Base-by-base conservation (phyloP, 1,140 invertebrate genomes). In the Oncopodura yosiiana region DNA sequence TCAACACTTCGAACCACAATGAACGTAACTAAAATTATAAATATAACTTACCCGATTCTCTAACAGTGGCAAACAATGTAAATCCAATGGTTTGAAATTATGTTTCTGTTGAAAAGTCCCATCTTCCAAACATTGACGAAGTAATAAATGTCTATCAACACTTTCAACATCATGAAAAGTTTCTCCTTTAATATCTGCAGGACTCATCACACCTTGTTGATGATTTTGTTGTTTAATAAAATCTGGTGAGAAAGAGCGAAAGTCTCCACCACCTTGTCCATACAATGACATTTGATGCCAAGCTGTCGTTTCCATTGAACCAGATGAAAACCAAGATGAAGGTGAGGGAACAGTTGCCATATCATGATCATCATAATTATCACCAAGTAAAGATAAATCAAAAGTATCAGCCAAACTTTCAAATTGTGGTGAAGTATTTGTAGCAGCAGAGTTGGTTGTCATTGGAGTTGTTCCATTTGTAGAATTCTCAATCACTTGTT, bases 91-190 rank as follows among this genome's bases (percentile, higher is more conserved):
- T 70, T 78, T 80, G 55, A 87, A 73, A 67, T 87, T 87, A 66
- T 83, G 82, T 62, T 83, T 81, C 67, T 80, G 81, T 69, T 88
- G 85, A 67, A 88, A 88, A 45, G 81, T 81, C 1, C 83, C 88
- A 64, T 89, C 86, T 66, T 83, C 77, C 16, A 89, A 69, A 42
- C 84, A 85, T 66, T 87, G 84, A 18, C 86, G 73, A n/a, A 90
- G 68, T 24, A 88, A 70, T 61, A 83, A 79, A 68, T 90, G 38
- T 69, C 68, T 49, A 71, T 71, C 12, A 64, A 58, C 0, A 41
- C 55, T n/a, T 68, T 67, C 67, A 42, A 66, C 26, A 70, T 67
- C 38, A 66, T 68, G 14, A 61, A 62, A 16, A 67, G 30, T 6
- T 65, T 63, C 57, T 66, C 62, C 23, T 18, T 34, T 12, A 42